phyloP scores from a whole-genome alignment of 2,113 vertebrate genomes.

The Hyperoodon ampullatus region DNA sequence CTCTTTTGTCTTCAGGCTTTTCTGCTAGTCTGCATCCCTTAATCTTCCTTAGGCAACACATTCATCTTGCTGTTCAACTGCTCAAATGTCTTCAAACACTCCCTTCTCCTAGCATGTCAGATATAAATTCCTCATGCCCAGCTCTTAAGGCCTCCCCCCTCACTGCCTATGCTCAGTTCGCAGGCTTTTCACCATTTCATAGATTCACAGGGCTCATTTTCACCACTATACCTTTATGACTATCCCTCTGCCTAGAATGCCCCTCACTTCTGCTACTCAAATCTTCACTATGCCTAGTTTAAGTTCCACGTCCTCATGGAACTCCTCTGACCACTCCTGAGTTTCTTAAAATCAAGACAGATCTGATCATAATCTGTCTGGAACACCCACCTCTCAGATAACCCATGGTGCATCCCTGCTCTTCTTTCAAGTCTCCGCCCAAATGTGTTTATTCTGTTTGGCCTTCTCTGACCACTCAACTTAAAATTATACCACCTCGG shows the following conservation, averaged over 20 bases:
- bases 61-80: neutral
- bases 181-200: neutral
- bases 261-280: neutral
- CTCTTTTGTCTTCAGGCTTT: constrained; percentile 2
- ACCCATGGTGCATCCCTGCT: neutral
- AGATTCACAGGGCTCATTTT: neutral
- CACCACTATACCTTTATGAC: neutral
- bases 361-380: neutral
- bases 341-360: constrained; percentile 30
- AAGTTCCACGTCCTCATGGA: neutral
- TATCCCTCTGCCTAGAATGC: neutral
- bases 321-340: neutral
- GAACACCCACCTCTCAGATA: neutral
- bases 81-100: neutral
- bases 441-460: neutral
- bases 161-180: neutral
- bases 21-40: neutral
- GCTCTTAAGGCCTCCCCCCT: neutral
- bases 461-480: neutral
- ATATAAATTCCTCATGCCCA: neutral
- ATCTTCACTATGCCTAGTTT: neutral
- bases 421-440: neutral
- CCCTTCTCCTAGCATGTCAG: neutral
- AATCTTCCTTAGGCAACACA: constrained; percentile 18
- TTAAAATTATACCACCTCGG: neutral